Conservation (phyloP, 2,113 vertebrate genomes). For the Typhlomys cinereus region DNA sequence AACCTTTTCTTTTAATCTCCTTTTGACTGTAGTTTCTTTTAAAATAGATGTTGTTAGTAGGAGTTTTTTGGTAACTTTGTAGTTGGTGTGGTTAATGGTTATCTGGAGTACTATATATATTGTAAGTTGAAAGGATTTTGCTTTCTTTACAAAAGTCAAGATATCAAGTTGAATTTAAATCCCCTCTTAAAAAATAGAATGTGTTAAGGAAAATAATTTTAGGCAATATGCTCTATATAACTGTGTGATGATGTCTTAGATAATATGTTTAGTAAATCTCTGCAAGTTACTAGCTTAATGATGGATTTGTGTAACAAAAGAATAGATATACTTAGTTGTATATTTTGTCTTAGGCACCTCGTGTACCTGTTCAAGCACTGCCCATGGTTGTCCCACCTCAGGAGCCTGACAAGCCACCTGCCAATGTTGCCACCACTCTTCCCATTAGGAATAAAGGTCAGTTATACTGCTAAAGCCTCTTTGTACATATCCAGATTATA, state of each 20-base stretch:
- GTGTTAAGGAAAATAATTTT: background rate
- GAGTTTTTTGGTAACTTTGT: background rate
- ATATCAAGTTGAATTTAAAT: conserved; percentile 39
- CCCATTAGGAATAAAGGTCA: conserved; percentile 98
- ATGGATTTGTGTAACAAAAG: conserved; percentile 35
- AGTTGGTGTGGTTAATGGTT: background rate
- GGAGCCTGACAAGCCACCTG: conserved; percentile 98
- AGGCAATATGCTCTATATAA: conserved; percentile 12
- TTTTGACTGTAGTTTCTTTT: background rate
- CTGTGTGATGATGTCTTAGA: background rate
- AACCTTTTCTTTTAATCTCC: background rate
- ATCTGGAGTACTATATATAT: background rate
- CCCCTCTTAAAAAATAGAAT: background rate
- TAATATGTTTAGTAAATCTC: conserved; percentile 54
- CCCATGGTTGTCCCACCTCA: conserved; percentile 99
- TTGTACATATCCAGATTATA: conserved; percentile 68
- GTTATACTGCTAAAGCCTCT: conserved; percentile 77
- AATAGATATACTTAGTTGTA: conserved; percentile 74
- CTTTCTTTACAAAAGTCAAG: conserved; percentile 7
- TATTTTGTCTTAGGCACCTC: conserved; percentile 91
- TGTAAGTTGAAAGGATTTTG: conserved; percentile 10
- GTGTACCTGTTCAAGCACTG: conserved; percentile 99
- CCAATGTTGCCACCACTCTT: conserved; percentile 93
- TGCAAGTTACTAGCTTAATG: background rate
- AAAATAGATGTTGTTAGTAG: conserved; percentile 17